A percentile compares a stretch with the other conserved stretches of the same genome.
Conservation (phyloP, 2,797 vertebrate genomes). For the Lemur catta region DNA sequence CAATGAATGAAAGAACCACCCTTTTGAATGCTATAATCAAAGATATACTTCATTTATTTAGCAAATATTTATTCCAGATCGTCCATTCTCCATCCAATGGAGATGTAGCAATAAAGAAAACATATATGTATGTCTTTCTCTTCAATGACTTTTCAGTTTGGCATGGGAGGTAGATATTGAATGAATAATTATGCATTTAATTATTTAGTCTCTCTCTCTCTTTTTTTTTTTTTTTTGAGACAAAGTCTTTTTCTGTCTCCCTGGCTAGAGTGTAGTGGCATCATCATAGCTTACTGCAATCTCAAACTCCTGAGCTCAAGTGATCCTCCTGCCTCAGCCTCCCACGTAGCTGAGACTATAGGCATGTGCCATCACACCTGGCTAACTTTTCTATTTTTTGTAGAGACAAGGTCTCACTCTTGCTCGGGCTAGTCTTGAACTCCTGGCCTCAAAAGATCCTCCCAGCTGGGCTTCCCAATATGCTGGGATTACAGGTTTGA, state of each 20-base stretch:
- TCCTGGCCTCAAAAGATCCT: background rate
- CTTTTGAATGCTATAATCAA: background rate
- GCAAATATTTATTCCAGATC: background rate
- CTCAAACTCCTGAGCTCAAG: background rate
- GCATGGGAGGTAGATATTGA: background rate
- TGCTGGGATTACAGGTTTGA: background rate
- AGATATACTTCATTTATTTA: conserved; percentile 24
- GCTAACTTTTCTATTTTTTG: background rate
- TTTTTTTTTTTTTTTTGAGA: background rate
- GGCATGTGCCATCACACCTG: background rate
- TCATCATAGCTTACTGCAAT: background rate
- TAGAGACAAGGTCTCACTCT: background rate
- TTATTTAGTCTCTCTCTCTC: background rate
- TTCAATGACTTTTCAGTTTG: conserved; percentile 8
- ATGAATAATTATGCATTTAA: conserved; percentile 6
- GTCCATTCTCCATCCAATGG: background rate
- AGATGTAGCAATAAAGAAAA: background rate
- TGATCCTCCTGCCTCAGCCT: background rate
- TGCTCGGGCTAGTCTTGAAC: background rate
- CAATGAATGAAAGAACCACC: conserved; percentile 23
- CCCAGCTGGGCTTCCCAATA: background rate
- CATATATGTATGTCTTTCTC: background rate
- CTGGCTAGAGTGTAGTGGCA: background rate
- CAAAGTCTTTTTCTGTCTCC: background rate
- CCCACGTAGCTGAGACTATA: background rate